Percentiles rank a stretch among this genome's conserved stretches.
phyloP scores from a whole-genome alignment of 2,888 invertebrate genomes.

The Agrenia bidenticulata region DNA sequence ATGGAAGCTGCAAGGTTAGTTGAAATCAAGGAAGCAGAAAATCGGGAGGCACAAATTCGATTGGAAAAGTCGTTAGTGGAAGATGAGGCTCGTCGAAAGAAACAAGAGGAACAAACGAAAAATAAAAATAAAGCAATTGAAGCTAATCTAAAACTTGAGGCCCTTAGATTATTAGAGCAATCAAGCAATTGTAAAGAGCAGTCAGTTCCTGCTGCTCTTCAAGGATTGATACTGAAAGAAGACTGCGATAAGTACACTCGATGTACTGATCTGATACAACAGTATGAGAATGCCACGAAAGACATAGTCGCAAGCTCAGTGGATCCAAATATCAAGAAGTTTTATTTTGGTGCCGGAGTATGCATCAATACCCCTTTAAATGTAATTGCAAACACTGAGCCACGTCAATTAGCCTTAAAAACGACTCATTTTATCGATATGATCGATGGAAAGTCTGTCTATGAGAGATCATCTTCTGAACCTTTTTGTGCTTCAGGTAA shows the following conservation, averaged over 20 bases:
- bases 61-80: too few species aligned
- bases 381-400: conserved; percentile 41
- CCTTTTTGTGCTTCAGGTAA: conserved; percentile 39
- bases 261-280: conserved; percentile 37
- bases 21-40: too few species aligned
- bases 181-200: conserved; percentile 15
- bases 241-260: conserved; percentile 41
- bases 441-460: conserved; percentile 42
- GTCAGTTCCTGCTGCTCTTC: conserved; percentile 36
- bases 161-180: too few species aligned
- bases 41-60: too few species aligned
- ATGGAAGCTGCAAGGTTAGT: too few species aligned
- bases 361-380: conserved; percentile 50
- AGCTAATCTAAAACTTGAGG: too few species aligned
- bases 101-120: too few species aligned
- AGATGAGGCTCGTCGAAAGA: too few species aligned
- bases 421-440: conserved; percentile 44
- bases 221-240: conserved; percentile 35
- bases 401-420: conserved; percentile 34
- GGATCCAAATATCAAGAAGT: conserved; percentile 40
- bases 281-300: conserved; percentile 35
- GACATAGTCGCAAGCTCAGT: conserved; percentile 37
- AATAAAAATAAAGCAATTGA: too few species aligned
- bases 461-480: conserved; percentile 35
- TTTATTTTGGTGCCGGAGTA: conserved; percentile 46